These are phyloP conservation scores for Collichthys lucidus DNA, from an alignment of 2,113 vertebrate species.

Conservation along the genomic window DNA sequence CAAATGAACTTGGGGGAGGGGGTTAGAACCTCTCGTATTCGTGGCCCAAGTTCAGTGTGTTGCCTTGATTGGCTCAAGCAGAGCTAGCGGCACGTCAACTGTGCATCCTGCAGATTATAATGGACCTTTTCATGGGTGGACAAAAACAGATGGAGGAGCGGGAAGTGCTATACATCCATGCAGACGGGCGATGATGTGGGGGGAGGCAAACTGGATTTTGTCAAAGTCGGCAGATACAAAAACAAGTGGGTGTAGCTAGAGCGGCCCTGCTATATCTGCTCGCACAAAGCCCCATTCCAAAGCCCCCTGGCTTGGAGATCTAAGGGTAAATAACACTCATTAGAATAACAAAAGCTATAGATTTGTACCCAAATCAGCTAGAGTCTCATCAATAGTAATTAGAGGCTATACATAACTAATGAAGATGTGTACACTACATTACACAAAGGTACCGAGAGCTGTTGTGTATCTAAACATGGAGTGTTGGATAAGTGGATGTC, in stretches of 20 bases:
- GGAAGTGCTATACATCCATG: conserved; percentile 83
- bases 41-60: conserved; percentile 48
- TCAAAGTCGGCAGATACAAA: conserved; percentile 77
- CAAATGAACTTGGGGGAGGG: conserved; percentile 63
- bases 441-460: conserved; percentile 70
- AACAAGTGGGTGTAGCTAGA: conserved; percentile 81
- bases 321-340: conserved; percentile 84
- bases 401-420: conserved; percentile 84
- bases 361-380: conserved; percentile 83
- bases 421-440: conserved; percentile 80
- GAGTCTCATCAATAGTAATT: conserved; percentile 85
- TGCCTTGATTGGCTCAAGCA: conserved; percentile 66
- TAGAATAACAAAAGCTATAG: conserved; percentile 87
- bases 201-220: conserved; percentile 66
- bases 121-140: conserved; percentile 82
- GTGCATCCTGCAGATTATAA: conserved; percentile 81
- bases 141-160: conserved; percentile 84
- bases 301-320: conserved; percentile 80
- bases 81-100: conserved; percentile 71
- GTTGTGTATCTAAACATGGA: conserved; percentile 65
- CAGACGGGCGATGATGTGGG: conserved; percentile 74
- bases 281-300: conserved; percentile 76
- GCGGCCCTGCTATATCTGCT: conserved; percentile 66
- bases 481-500: conserved; percentile 58
- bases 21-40: conserved; percentile 62